Percentiles rank a stretch among this genome's conserved stretches.
These are phyloP conservation scores for Homarus americanus DNA, from an alignment of 1,140 invertebrate species.

Conservation along the genomic window DNA sequence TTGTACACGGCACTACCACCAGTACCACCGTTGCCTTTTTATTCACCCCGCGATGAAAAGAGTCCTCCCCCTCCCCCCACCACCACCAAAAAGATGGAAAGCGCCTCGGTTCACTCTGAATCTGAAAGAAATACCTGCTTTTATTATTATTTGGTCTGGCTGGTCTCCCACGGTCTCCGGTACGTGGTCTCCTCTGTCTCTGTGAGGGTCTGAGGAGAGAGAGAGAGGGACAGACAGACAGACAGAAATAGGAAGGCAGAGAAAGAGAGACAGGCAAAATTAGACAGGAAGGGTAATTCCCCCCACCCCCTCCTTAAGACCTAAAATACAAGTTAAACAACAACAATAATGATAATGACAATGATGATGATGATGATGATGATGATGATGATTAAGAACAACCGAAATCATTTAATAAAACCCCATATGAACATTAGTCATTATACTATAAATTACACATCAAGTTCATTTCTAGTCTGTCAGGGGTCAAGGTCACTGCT, in stretches of 20 bases:
- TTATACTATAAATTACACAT: too few species aligned
- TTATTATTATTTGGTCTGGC: conserved; percentile 29
- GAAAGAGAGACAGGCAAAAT: too few species aligned
- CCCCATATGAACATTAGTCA: too few species aligned
- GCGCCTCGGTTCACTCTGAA: conserved; percentile 14
- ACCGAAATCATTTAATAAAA: too few species aligned
- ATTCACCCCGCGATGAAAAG: conserved; percentile 13
- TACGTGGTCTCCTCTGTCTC: too few species aligned
- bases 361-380: not conserved
- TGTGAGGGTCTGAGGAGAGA: not conserved
- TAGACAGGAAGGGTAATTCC: too few species aligned
- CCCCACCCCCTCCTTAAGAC: too few species aligned
- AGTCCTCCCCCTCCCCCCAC: too few species aligned
- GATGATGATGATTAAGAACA: too few species aligned
- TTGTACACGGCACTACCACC: not conserved
- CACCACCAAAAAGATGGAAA: not conserved
- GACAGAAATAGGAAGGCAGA: not conserved
- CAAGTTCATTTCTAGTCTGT: too few species aligned
- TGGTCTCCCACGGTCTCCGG: conserved; percentile 16
- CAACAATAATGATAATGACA: not conserved
- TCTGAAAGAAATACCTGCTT: conserved; percentile 39
- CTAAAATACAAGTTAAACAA: too few species aligned
- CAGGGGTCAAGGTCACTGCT: too few species aligned
- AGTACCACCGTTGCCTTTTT: not conserved
- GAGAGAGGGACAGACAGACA: not conserved